Evolutionary conservation across 2,113 vertebrate genomes (phyloP).

Genomic region (Mesocricetus auratus): DNA sequence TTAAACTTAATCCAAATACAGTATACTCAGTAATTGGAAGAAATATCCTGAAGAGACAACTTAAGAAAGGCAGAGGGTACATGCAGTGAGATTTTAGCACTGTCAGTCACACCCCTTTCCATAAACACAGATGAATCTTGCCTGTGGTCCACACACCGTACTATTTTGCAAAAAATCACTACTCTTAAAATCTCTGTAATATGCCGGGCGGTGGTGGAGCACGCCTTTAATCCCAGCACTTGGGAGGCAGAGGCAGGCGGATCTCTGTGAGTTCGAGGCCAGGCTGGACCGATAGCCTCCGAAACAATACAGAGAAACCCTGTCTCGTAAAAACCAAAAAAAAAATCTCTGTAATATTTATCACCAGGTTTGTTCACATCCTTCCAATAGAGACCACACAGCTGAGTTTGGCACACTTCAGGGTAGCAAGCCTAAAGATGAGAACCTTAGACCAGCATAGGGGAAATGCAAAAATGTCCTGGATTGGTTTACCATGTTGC

Average conservation of each 20-base stretch:
- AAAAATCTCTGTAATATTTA: not conserved
- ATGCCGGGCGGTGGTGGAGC: no score
- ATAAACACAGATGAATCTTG: not conserved
- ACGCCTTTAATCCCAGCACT: no score
- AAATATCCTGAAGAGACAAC: not conserved
- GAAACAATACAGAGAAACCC: no score
- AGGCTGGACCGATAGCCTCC: no score
- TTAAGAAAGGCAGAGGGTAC: not conserved
- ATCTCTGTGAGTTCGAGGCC: no score
- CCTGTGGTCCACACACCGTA: not conserved
- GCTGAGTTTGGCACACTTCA: not conserved
- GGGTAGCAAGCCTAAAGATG: not conserved
- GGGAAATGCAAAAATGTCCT: not conserved
- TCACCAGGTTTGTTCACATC: not conserved
- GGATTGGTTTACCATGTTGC: not conserved
- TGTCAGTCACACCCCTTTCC: not conserved
- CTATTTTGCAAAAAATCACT: not conserved
- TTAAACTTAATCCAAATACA: not conserved
- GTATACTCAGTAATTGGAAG: conserved; percentile 6
- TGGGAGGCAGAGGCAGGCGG: no score
- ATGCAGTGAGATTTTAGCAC: not conserved
- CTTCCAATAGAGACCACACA: not conserved
- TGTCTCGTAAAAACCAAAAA: no score
- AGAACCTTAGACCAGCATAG: not conserved
- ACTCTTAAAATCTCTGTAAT: not conserved